These are phyloP conservation scores for Phania funesta DNA, from an alignment of 2,888 invertebrate species.

Conservation along the genomic window DNA sequence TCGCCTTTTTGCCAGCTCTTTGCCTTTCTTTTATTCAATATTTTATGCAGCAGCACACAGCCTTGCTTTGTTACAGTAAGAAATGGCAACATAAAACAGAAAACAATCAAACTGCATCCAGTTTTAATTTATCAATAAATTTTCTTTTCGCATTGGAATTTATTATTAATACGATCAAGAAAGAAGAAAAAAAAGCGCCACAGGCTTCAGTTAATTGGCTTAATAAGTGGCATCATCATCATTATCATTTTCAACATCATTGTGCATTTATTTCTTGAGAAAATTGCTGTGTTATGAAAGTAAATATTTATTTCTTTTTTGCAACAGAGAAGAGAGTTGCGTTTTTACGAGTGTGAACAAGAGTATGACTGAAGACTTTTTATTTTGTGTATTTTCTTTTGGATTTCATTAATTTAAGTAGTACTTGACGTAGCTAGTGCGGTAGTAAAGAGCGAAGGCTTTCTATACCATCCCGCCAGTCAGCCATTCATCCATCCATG, in stretches of 20 bases:
- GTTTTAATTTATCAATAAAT: slow-evolving; percentile 16
- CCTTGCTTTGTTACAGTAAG: background rate
- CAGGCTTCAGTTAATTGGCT: slow-evolving; percentile 58
- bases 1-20: no score
- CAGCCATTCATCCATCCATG: slow-evolving; percentile 7
- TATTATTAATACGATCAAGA: slow-evolving; percentile 19
- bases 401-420: slow-evolving; percentile 42
- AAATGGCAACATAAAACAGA: background rate
- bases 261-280: slow-evolving; percentile 35
- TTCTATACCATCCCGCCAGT: background rate
- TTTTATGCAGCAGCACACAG: background rate
- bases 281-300: slow-evolving; percentile 28
- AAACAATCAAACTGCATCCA: slow-evolving; percentile 4
- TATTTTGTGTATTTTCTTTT: slow-evolving; percentile 27
- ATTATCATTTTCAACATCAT: slow-evolving; percentile 2
- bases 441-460: background rate
- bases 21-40: background rate
- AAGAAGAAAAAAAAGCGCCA: slow-evolving; percentile 11
- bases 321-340: background rate
- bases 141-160: slow-evolving; percentile 11
- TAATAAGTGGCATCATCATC: slow-evolving; percentile 55
- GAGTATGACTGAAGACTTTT: slow-evolving; percentile 26
- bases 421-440: slow-evolving; percentile 5
- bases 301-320: slow-evolving; percentile 12
- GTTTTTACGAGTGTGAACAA: background rate